Evolutionary conservation across 2,113 vertebrate species (phyloP), one percentile per base, ranked within the genome.

Genomic region (Otus sunia): DNA sequence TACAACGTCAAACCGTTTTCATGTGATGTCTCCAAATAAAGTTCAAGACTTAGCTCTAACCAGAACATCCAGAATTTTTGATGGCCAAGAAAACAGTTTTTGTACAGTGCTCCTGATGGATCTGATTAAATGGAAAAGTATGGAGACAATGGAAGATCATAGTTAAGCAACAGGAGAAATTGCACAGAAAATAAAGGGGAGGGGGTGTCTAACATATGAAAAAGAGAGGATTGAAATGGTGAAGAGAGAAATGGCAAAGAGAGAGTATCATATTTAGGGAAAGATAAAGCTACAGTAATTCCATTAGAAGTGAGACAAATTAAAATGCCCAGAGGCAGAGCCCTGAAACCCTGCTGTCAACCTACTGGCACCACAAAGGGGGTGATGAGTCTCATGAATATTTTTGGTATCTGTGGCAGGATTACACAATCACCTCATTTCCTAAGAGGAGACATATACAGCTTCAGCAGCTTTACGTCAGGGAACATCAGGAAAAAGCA

Each of bases 41-140:
- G 74, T 67, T 91, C 92, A 92, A 94, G 79, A 62, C 55, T 83
- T 80, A 73, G 63, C 95, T 96, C 68, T 79, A 94, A 86, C 41
- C 74, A 94, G 50, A 92, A 89, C 66, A 92, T 69, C 58, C 87
- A 76, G 92, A 92, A 90, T 52, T 60, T 73, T 63, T 64, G 77
- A 84, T 58, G 75, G 85, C 62, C 85, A 82, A 93, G 87, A 87
- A 86, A 91, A 76, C 26, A 88, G 81, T 56, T 91, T 74, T 92
- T 82, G 90, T 12, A 82, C 62, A 78, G 75, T 82, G 78, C 59
- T 94, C 87, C 63, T 92, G 88, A 53, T 76, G 86, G 77, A 88
- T 76, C 85, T 79, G 63, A 90, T 90, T 78, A 71, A 85, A 94
- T 73, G 81, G 74, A 64, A 79, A 87, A 75, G 66, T 56, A 94